Conservation (phyloP, 2,797 vertebrate species). For the Valencia hispanica region DNA sequence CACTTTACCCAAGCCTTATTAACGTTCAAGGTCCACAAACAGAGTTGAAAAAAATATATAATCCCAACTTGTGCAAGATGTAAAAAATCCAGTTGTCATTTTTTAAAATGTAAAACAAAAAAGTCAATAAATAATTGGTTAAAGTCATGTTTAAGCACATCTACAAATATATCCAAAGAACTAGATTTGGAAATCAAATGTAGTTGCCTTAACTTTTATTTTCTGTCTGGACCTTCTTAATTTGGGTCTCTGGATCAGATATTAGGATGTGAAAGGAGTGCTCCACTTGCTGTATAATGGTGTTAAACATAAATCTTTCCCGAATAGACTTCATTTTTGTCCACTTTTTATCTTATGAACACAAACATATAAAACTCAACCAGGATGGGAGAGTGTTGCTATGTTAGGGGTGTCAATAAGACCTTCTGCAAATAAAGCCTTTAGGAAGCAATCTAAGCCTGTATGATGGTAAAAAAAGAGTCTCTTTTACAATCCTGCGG, state of each 20-base stretch:
- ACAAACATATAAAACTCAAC: conserved; percentile 17
- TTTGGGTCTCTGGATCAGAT: neutral
- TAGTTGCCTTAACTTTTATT: neutral
- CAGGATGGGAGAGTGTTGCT: neutral
- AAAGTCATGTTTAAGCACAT: neutral
- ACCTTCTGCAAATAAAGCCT: conserved; percentile 3
- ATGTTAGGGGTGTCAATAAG: neutral
- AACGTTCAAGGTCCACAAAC: neutral
- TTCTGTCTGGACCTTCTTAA: neutral
- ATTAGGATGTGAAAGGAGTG: conserved; percentile 5
- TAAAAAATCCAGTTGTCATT: neutral
- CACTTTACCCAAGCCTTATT: neutral
- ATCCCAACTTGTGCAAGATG: neutral
- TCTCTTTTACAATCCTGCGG: neutral
- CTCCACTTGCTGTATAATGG: neutral
- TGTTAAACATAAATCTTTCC: conserved; percentile 25
- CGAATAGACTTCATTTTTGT: conserved; percentile 18
- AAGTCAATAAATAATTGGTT: neutral
- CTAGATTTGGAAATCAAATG: neutral
- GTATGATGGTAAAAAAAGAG: neutral
- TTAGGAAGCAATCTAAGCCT: neutral
- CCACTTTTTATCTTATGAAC: conserved; percentile 12
- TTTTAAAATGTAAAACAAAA: neutral
- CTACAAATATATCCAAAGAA: neutral
- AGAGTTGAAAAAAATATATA: neutral